A percentile compares a stretch with the other conserved stretches of the same genome.
These are phyloP conservation scores for Scomber japonicus DNA, from an alignment of 2,113 vertebrate genomes.

Conservation along the genomic window DNA sequence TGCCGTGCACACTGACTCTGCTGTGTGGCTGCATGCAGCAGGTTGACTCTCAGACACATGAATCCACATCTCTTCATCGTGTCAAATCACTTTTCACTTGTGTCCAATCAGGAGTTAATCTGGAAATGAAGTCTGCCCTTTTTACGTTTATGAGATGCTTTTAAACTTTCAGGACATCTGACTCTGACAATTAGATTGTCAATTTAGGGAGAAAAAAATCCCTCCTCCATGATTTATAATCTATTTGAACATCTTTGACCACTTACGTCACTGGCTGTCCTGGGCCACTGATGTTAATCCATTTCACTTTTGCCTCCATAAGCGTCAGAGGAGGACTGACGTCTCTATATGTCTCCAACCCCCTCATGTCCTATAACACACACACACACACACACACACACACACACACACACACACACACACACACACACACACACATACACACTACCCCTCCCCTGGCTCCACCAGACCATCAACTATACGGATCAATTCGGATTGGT, in stretches of 20 bases:
- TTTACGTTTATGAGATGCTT: neutral
- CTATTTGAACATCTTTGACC: neutral
- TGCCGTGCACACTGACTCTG: neutral
- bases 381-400: conserved; percentile 15
- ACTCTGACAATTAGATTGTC: neutral
- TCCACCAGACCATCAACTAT: conserved; percentile 27
- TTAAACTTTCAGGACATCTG: neutral
- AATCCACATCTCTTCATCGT: neutral
- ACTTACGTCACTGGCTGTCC: conserved; percentile 8
- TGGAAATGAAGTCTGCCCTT: neutral
- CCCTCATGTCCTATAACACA: neutral
- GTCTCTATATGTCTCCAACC: conserved; percentile 32
- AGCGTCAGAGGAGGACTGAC: conserved; percentile 53
- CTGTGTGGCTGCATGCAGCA: neutral
- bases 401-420: too few relatives aligned
- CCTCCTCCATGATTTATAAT: too few relatives aligned
- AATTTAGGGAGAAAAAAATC: too few relatives aligned
- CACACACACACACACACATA: too few relatives aligned
- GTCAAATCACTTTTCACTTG: neutral
- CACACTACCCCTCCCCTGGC: neutral
- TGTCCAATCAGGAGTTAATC: neutral
- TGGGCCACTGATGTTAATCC: conserved; percentile 25
- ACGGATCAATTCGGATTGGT: conserved; percentile 61
- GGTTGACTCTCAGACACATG: neutral
- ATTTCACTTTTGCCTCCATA: conserved; percentile 33